Evolutionary conservation across 2,888 invertebrate genomes (phyloP).

Genomic region (Limnephilus rhombicus): DNA sequence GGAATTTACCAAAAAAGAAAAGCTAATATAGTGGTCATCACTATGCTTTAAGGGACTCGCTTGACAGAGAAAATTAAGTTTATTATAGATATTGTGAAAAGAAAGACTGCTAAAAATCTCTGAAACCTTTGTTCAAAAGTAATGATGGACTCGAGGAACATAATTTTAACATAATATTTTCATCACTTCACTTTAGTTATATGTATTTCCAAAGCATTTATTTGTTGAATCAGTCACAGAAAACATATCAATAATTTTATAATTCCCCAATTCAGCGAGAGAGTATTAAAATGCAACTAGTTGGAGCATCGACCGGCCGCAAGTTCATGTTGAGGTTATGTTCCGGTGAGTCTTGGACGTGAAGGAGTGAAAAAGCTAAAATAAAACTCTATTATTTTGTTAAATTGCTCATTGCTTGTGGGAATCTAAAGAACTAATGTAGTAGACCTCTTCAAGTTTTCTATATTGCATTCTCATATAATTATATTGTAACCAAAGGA

Average conservation of each 20-base stretch:
- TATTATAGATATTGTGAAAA: background rate
- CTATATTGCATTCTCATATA: conserved; percentile 23
- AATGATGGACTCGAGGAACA: conserved; percentile 11
- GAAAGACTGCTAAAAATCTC: conserved; percentile 1
- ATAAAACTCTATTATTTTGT: conserved; percentile 8
- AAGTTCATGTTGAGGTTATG: background rate
- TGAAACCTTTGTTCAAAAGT: background rate
- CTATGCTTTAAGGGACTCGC: background rate
- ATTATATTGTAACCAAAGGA: conserved; percentile 23
- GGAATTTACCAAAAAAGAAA: background rate
- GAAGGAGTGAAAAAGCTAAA: background rate
- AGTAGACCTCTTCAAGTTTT: conserved; percentile 27
- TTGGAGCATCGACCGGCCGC: background rate
- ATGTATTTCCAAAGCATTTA: background rate
- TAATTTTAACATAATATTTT: background rate
- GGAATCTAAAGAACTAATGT: conserved; percentile 12
- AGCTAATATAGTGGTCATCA: background rate
- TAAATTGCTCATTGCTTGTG: conserved; percentile 21
- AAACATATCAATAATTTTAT: background rate
- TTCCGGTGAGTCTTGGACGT: background rate
- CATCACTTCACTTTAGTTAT: background rate
- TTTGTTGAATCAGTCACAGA: background rate
- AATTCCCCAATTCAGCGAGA: background rate
- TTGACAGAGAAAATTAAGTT: background rate
- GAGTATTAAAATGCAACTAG: background rate